Conservation (phyloP, 2,113 vertebrate species). For the Phrynosoma blainvillii region DNA sequence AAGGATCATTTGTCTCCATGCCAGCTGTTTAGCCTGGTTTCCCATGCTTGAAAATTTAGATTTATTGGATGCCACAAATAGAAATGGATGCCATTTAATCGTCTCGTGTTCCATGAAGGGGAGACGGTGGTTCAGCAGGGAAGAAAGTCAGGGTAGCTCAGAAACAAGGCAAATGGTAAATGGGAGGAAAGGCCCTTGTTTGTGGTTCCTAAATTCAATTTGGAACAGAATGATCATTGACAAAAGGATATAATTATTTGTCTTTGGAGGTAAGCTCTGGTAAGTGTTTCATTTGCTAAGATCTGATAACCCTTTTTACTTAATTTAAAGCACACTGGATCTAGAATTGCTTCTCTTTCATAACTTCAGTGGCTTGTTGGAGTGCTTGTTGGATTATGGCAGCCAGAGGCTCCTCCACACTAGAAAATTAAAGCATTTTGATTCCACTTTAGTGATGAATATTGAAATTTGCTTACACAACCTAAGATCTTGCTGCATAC, state of each 20-base stretch:
- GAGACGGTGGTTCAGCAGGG: background rate
- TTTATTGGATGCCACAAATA: constrained; percentile 77
- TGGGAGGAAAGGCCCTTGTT: background rate
- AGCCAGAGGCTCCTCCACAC: too few species aligned
- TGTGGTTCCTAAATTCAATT: too few species aligned
- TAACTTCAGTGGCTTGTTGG: background rate
- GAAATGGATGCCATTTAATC: constrained; percentile 69
- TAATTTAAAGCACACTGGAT: background rate
- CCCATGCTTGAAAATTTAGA: constrained; percentile 80
- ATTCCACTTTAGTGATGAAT: too few species aligned
- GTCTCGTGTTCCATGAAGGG: constrained; percentile 58
- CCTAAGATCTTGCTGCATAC: too few species aligned
- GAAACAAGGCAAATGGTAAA: constrained; percentile 8
- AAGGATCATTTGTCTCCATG: constrained; percentile 78
- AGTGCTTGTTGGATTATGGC: too few species aligned
- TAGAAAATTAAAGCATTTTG: too few species aligned
- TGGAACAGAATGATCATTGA: background rate
- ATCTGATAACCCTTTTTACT: background rate
- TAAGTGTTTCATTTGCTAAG: too few species aligned
- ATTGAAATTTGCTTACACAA: too few species aligned
- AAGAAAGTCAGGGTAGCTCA: constrained; percentile 30
- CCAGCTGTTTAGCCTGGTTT: constrained; percentile 71
- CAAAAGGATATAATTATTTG: background rate
- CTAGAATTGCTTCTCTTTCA: background rate
- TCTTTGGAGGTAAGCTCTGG: too few species aligned